Evolutionary conservation across 2,797 vertebrate genomes (phyloP).

Genomic region (Rhinophrynus dorsalis): DNA sequence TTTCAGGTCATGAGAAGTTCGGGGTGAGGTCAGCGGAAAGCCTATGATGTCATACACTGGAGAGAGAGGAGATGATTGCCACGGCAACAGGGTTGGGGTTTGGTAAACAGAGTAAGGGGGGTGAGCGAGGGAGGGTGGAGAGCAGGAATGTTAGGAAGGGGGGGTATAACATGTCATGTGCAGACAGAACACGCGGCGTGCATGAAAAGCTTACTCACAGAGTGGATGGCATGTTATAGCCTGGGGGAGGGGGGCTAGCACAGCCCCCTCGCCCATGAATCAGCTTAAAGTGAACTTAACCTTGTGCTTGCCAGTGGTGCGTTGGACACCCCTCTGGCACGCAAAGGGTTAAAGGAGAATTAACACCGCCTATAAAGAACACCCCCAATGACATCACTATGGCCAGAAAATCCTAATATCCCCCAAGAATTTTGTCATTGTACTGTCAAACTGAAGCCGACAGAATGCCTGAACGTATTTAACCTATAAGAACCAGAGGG

Average conservation of each 20-base stretch:
- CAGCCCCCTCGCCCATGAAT: no score
- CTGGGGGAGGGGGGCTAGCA: neutral
- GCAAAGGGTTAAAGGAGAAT: neutral
- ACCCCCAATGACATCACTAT: no score
- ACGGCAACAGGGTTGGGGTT: slow-evolving; percentile 19
- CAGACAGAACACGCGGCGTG: neutral
- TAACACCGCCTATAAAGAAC: no score
- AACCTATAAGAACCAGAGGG: no score
- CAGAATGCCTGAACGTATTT: no score
- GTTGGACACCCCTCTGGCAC: neutral
- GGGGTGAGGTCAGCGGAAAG: slow-evolving; percentile 43
- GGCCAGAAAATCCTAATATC: no score
- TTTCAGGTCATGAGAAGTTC: slow-evolving; percentile 26
- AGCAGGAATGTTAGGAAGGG: slow-evolving; percentile 27
- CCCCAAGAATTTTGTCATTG: no score
- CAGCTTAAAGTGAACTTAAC: no score
- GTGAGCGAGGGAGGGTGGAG: slow-evolving; percentile 13
- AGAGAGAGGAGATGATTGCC: neutral
- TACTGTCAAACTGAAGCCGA: no score
- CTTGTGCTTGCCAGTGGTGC: neutral
- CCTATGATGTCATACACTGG: slow-evolving; percentile 29
- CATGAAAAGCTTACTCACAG: neutral
- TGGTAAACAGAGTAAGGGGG: slow-evolving; percentile 28
- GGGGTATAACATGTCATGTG: slow-evolving; percentile 5
- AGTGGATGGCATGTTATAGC: neutral